Base-by-base conservation (phyloP, 2,113 vertebrate genomes). In the Embiotoca jacksoni region DNA sequence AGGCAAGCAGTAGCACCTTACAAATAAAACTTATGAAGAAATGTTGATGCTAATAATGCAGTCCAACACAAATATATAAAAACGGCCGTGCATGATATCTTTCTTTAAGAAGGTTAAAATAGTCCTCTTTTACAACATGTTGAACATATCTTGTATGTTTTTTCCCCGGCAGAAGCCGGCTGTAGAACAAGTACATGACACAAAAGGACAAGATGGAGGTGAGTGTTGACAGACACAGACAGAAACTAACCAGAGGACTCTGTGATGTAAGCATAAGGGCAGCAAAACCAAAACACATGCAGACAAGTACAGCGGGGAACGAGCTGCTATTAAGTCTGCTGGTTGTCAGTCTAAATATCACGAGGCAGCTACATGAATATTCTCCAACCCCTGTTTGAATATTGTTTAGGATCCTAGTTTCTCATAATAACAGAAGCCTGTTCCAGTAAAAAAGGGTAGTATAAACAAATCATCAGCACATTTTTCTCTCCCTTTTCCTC, bases 391-490 rank as follows among this genome's bases (percentile, higher is more conserved):
- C 1, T 37, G 9, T 5, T 7, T 33, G n/a, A 53, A 11, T 5
- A 7, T 3, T 66, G 46, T 80, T 52, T 47, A 15, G 46, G n/a
- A 57, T 57, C 1, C 3, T 30, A 0, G 1, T 62, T 54, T 78
- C 52, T 61, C 10, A n/a, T 37, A 7, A 44, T 0, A 68, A 6
- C 55, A 80, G 0, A n/a, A 74, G 71, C 69, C 62, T 13, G 62
- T 81, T 81, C 65, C 67, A 50, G 47, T 39, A 13, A 67, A 73
- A 23, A 0, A 55, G 31, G 3, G 10, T 14, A 50, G 16, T 14
- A 52, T 31, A 72, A 84, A 85, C 80, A 87, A 46, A 5, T 32
- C 3, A n/a, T 81, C 74, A 85, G 77, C 62, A 81, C 6, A 9
- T 73, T 78, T 55, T 39, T 3, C 15, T 11, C n/a, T 50, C 4